phyloP scores from a whole-genome alignment of 2,888 invertebrate genomes.

The Acanthopleura granulata region DNA sequence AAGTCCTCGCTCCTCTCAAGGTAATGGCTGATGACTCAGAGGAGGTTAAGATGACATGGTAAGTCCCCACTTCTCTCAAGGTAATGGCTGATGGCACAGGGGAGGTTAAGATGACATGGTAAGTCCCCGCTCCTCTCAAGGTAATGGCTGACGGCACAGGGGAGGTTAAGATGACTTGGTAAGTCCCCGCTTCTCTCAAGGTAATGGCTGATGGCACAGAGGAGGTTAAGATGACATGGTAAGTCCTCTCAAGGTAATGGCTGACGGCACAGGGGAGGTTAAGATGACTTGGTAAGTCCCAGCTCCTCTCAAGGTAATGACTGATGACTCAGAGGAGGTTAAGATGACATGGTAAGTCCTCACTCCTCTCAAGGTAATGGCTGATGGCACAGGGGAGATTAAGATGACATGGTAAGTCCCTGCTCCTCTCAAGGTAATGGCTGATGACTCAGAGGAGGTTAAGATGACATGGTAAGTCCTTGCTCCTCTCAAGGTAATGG shows the following conservation, averaged over 20 bases:
- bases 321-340: constrained; percentile 42
- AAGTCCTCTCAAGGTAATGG: constrained; percentile 43
- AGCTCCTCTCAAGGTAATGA: not conserved
- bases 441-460: constrained; percentile 44
- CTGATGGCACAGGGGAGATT: constrained; percentile 44
- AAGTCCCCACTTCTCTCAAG: constrained; percentile 31
- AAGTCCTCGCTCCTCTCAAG: constrained; percentile 31
- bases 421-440: constrained; percentile 40
- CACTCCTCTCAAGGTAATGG: constrained; percentile 40
- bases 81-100: constrained; percentile 46
- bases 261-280: constrained; percentile 44
- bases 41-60: constrained; percentile 59
- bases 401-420: constrained; percentile 55
- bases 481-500: constrained; percentile 40
- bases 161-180: constrained; percentile 59
- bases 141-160: constrained; percentile 46
- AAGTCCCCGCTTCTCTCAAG: constrained; percentile 31
- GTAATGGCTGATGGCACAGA: constrained; percentile 46
- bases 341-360: constrained; percentile 55
- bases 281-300: constrained; percentile 55
- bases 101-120: constrained; percentile 59
- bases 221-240: constrained; percentile 59
- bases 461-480: constrained; percentile 55
- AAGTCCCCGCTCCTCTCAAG: constrained; percentile 31
- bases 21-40: constrained; percentile 46